Conservation (phyloP, 2,888 invertebrate species). For the Gymnosoma rotundatum region DNA sequence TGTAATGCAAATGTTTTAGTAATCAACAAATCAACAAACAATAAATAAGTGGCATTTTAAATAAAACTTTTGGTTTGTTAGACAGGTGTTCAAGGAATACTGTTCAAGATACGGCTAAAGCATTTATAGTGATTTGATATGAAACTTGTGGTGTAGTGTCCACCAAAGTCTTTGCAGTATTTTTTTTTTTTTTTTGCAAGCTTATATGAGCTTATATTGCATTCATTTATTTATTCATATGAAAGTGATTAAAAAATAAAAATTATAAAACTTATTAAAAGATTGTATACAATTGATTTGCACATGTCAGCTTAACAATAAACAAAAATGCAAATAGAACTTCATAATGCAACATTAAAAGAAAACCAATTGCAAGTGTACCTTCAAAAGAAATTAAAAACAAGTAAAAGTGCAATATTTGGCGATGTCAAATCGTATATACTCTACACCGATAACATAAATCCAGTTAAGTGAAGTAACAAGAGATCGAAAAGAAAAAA, state of each 20-base stretch:
- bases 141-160: constrained; percentile 7
- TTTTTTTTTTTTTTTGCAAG: background rate
- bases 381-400: no score
- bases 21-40: constrained; percentile 21
- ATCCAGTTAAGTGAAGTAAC: no score
- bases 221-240: background rate
- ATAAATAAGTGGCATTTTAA: constrained; percentile 22
- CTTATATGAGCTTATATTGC: background rate
- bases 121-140: background rate
- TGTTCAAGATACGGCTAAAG: background rate
- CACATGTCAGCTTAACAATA: constrained; percentile 45
- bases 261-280: constrained; percentile 44
- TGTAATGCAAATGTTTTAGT: constrained; percentile 65
- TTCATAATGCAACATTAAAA: constrained; percentile 27
- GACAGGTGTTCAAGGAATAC: constrained; percentile 26
- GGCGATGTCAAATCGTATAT: no score
- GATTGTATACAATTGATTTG: constrained; percentile 53
- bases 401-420: no score
- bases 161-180: constrained; percentile 2
- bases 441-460: no score
- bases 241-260: constrained; percentile 24
- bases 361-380: background rate
- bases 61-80: background rate
- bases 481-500: no score
- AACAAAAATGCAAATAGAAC: constrained; percentile 29